Evolutionary conservation across 2,888 invertebrate genomes (phyloP), one percentile per base, ranked within the genome.

Genomic region (Tineola bisselliella): DNA sequence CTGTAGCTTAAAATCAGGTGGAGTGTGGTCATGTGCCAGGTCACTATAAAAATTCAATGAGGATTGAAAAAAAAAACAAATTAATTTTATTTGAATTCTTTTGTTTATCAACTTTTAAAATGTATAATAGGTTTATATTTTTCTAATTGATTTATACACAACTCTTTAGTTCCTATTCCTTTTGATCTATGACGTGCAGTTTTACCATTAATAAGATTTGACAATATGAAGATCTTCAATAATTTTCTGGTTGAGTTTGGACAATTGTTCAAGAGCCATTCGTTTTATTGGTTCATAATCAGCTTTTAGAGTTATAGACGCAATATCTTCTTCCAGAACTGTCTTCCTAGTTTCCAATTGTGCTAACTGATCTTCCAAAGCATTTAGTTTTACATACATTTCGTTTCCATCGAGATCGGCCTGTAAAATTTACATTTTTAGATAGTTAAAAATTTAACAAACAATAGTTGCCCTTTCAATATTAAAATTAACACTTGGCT

Each of bases 291-390:
- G 89, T 63, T 88, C 87, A 69, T 90, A 93, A 75, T 93, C 91
- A 1, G 91, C 90, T 66, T 92, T 91, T 63, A 90, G 82, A 33
- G 89, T 90, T 65, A 92, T 91, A 4, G 90, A 88, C 0, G 89
- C 88, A 48, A 94, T 90, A 69, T 91, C 92, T 68, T 92, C 91
- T 71, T 90, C 88, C 66, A 93, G 79, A 10, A 90, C 87, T 62
- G 89, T 90, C 72, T 92, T 93, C 65, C 90, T 90, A 64, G 89
- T 89, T 67, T 92, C 92, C 38, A 92, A 75, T 62, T 90, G 89
- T 11, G 91, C 89, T 67, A 93, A 80, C 71, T 92, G 91, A 61
- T 90, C 90, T 73, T 94, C 93, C 65, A 94, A 73, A 57, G 84
- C 89, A 65, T 88, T 89, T n/a, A 94, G 80, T 74, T 93, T 91